Evolutionary conservation across 2,888 invertebrate genomes (phyloP), one percentile per base, ranked within the genome.

Genomic region (Lasioglossum figueresi): DNA sequence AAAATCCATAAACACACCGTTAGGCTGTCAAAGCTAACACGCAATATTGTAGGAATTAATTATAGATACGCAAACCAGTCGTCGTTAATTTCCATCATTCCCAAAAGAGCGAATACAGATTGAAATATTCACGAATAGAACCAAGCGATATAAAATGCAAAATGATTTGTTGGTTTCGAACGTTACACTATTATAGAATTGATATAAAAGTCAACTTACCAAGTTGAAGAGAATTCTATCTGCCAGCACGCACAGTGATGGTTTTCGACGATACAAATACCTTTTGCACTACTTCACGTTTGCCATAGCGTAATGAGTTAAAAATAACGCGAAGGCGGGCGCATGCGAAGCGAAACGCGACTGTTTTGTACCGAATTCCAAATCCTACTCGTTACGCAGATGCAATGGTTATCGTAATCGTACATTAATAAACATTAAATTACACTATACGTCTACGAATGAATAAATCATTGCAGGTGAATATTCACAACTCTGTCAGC

Each of bases 261-360:
- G 63, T 74, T 70, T 27, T 66, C 75, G 63, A 76, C 75, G 63
- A 74, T 48, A 83, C 48, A 73, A 84, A 81, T 78, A 78, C 63
- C 79, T 82, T 75, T 77, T 82, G 78, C 82, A 68, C 89, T 87
- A 83, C 79, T 82, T 84, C 77, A 66, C 27, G 76, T 79, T 83
- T 84, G 59, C 74, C 52, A 83, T 72, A 85, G 81, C 78, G 80
- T 73, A 87, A 84, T 59, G 72, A 75, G 89, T 89, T 89, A 89
- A 90, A 89, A 89, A 89, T 89, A 89, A 82, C 87, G 75, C 77
- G 79, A 68, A 86, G 83, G 74, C 40, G 37, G 48, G 80, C 83
- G 79, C 80, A 81, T 76, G 80, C 83, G 87, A 85, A 79, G 31
- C 66, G 68, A 81, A 86, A 73, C 48, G 56, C 70, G 63, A 34